phyloP scores from a whole-genome alignment of 2,888 invertebrate species.

The Ceramica pisi region DNA sequence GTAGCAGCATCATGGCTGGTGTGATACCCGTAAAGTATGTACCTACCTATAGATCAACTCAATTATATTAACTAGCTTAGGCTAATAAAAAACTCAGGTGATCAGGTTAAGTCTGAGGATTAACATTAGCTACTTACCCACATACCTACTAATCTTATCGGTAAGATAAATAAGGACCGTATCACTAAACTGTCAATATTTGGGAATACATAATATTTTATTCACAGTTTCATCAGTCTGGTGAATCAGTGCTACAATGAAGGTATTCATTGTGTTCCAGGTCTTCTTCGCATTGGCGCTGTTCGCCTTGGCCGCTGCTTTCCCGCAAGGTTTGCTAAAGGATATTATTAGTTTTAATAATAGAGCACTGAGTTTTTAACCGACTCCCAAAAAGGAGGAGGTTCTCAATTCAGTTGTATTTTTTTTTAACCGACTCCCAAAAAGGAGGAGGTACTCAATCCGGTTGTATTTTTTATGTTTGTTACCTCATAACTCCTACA shows the following conservation, averaged over 20 bases:
- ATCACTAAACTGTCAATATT: neutral
- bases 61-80: neutral
- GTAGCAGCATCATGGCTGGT: too few relatives aligned
- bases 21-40: too few relatives aligned
- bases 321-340: constrained; percentile 48
- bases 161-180: constrained; percentile 25
- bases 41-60: too few relatives aligned
- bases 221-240: constrained; percentile 5
- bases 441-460: too few relatives aligned
- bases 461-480: too few relatives aligned
- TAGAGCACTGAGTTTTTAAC: too few relatives aligned
- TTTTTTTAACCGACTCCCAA: too few relatives aligned
- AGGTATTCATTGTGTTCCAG: constrained; percentile 69
- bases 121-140: neutral
- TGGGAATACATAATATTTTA: neutral
- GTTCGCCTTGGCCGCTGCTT: constrained; percentile 70
- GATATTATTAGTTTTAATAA: too few relatives aligned
- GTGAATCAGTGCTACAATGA: constrained; percentile 54
- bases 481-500: too few relatives aligned
- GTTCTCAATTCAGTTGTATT: too few relatives aligned
- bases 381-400: too few relatives aligned
- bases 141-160: constrained; percentile 39
- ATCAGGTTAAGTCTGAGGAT: neutral
- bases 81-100: neutral
- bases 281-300: constrained; percentile 68